These are phyloP conservation scores for Mycalesis mineus DNA, from an alignment of 2,888 invertebrate genomes.

Conservation along the genomic window DNA sequence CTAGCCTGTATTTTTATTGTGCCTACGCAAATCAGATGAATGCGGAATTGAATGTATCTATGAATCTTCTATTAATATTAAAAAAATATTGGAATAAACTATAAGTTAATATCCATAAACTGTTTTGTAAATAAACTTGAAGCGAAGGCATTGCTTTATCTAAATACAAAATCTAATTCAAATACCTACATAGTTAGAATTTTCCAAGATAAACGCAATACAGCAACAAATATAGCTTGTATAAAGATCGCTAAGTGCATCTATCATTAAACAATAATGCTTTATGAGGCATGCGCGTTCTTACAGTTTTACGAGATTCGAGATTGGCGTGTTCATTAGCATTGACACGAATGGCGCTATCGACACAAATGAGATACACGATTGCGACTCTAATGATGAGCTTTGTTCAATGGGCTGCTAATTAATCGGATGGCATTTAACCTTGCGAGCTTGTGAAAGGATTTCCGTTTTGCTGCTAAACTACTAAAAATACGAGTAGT, in stretches of 20 bases:
- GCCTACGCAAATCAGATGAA: too few species aligned
- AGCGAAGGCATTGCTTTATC: too few species aligned
- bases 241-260: not conserved
- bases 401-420: slow-evolving; percentile 41
- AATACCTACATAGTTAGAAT: too few species aligned
- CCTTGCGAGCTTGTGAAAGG: slow-evolving; percentile 22
- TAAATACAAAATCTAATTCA: too few species aligned
- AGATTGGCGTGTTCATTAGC: slow-evolving; percentile 62
- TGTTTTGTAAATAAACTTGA: too few species aligned
- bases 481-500: not conserved
- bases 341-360: slow-evolving; percentile 59
- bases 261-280: slow-evolving; percentile 25
- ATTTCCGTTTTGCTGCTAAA: slow-evolving; percentile 17
- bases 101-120: too few species aligned
- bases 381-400: slow-evolving; percentile 38
- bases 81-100: too few species aligned
- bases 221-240: not conserved
- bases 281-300: slow-evolving; percentile 15
- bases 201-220: too few species aligned
- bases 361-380: slow-evolving; percentile 44
- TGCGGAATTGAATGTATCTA: too few species aligned
- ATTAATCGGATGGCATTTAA: slow-evolving; percentile 42
- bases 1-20: too few species aligned
- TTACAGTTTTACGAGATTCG: slow-evolving; percentile 45
- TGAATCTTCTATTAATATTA: too few species aligned